phyloP scores from a whole-genome alignment of 2,113 vertebrate genomes.

The Oncorhynchus masou region DNA sequence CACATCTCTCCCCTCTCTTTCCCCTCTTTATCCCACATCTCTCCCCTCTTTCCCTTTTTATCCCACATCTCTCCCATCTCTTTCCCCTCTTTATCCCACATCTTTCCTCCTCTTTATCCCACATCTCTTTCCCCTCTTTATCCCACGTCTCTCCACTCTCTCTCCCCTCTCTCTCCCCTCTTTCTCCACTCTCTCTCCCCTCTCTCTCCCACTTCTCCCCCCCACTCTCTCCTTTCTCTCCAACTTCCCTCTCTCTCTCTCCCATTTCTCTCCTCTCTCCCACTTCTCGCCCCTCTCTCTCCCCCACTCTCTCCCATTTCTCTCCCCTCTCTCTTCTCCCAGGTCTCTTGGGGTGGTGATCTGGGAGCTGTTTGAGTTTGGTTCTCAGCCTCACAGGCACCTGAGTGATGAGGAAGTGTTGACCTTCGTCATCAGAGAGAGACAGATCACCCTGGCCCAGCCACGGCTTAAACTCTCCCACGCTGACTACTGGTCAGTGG shows the following conservation, averaged over 20 bases:
- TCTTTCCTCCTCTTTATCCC: constrained; percentile 21
- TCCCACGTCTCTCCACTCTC: background rate
- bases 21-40: background rate
- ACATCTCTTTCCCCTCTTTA: constrained; percentile 64
- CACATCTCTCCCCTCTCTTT: no score
- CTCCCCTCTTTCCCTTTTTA: constrained; percentile 15
- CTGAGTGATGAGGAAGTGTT: constrained; percentile 89
- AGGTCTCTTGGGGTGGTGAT: constrained; percentile 92
- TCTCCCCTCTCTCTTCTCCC: constrained; percentile 19
- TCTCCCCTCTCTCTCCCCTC: constrained; percentile 55
- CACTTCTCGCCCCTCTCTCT: constrained; percentile 71
- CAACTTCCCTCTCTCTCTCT: background rate
- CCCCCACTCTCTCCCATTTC: background rate
- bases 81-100: background rate
- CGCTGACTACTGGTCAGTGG: constrained; percentile 86
- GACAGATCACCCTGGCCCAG: constrained; percentile 87
- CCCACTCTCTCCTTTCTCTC: background rate
- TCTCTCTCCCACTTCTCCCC: background rate
- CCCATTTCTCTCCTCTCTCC: constrained; percentile 3
- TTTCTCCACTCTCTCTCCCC: background rate
- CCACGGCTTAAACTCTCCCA: constrained; percentile 87
- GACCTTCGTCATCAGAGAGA: constrained; percentile 87
- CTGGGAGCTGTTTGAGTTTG: constrained; percentile 93
- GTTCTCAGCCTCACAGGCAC: constrained; percentile 88
- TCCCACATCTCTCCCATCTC: constrained; percentile 13